Conservation (phyloP, 2,113 vertebrate species). For the Boleophthalmus pectinirostris region DNA sequence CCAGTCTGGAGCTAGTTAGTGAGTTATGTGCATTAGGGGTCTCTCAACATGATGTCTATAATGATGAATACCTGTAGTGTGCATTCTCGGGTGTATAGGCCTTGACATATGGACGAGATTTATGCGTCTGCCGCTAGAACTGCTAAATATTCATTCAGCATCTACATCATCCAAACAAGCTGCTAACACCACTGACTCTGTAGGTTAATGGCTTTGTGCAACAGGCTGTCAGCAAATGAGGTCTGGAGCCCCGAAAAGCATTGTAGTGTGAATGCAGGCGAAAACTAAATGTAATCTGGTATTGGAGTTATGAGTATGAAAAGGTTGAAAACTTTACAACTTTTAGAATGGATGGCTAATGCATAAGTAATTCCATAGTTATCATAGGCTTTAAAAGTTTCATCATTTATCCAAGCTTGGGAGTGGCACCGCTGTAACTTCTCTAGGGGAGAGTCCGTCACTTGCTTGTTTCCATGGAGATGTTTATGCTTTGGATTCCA, state of each 20-base stretch:
- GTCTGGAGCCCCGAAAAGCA: background rate
- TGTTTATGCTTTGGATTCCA: no score
- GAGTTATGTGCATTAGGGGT: slow-evolving; percentile 28
- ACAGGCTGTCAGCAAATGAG: slow-evolving; percentile 1
- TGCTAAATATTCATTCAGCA: slow-evolving; percentile 39
- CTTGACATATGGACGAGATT: slow-evolving; percentile 36
- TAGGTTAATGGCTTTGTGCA: slow-evolving; percentile 13
- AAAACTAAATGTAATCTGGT: background rate
- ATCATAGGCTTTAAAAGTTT: no score
- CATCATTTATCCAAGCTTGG: background rate
- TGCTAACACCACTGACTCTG: background rate
- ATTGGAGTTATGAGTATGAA: background rate
- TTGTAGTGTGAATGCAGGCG: background rate
- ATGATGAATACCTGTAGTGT: slow-evolving; percentile 33
- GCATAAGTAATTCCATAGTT: background rate
- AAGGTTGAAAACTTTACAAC: background rate
- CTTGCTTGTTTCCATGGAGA: no score
- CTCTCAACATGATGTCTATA: slow-evolving; percentile 17
- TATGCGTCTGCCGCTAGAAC: slow-evolving; percentile 8
- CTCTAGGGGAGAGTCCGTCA: no score
- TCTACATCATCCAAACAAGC: slow-evolving; percentile 12
- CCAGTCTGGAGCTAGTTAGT: slow-evolving; percentile 17
- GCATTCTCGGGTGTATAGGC: slow-evolving; percentile 35
- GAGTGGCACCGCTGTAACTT: no score
- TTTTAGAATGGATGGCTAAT: background rate